Conservation (phyloP, 2,113 vertebrate genomes). For the Gambusia affinis region DNA sequence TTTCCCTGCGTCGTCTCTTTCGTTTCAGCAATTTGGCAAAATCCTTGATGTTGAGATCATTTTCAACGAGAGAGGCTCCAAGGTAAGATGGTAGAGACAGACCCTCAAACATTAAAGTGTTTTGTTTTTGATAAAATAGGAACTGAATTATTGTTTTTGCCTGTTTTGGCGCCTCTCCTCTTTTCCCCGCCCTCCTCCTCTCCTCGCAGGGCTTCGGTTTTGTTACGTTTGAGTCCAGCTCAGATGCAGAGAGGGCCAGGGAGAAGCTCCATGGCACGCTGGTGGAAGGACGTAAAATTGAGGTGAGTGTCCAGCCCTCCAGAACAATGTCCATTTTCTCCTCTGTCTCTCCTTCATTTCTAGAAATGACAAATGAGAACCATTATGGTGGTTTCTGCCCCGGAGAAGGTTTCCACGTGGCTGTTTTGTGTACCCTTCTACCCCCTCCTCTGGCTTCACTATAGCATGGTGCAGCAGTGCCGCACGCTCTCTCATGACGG, state of each 20-base stretch:
- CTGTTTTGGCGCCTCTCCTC: no score
- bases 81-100: constrained; percentile 82
- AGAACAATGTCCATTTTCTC: constrained; percentile 55
- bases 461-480: constrained; percentile 69
- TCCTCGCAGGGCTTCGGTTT: constrained; percentile 95
- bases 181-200: background rate
- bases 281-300: constrained; percentile 99
- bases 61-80: constrained; percentile 98
- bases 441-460: constrained; percentile 66
- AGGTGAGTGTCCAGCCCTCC: constrained; percentile 80
- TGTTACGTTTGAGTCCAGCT: constrained; percentile 98
- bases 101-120: background rate
- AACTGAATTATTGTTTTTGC: constrained; percentile 7
- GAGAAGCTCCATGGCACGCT: constrained; percentile 99
- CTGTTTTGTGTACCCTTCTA: constrained; percentile 46
- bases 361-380: constrained; percentile 53
- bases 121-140: background rate
- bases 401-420: constrained; percentile 51
- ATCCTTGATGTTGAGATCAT: constrained; percentile 99
- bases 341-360: constrained; percentile 62
- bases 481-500: constrained; percentile 41
- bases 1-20: constrained; percentile 31
- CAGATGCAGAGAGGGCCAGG: constrained; percentile 96
- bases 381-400: constrained; percentile 50
- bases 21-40: constrained; percentile 96